Evolutionary conservation across 2,113 vertebrate genomes (phyloP), one percentile per base, ranked within the genome.

Genomic region (Otis tarda): DNA sequence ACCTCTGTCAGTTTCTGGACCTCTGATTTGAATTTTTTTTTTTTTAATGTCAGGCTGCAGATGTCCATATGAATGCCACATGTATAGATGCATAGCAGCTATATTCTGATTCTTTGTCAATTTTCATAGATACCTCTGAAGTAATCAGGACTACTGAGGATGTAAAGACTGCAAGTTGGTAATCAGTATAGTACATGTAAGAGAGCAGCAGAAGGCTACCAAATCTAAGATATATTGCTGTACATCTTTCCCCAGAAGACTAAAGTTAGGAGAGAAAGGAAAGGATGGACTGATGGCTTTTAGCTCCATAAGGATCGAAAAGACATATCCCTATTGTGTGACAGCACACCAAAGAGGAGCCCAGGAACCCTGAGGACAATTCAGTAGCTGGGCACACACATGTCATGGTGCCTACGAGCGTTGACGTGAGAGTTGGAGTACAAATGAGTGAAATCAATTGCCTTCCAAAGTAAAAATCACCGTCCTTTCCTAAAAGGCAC

Each of bases 351-450:
- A 55, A 35, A 41, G 8, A 59, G 21, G 4, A 52, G 5, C 15
- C 12, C 25, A 10, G 35, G 17, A 75, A 6, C 18, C 1, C 0
- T 22, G 6, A 69, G 28, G 22, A 80, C 1, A 3, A n/a, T 56
- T 39, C 24, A 35, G 24, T 8, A 75, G 7, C 37, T 70, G 39
- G 9, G 9, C 37, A 31, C 21, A 50, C 4, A 17, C 1, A 0
- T 12, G 11, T 6, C 17, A 7, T 22, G 25, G 45, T 82, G 6
- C 5, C 39, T 55, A 27, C 1, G 2, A 60, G 19, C 0, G 7
- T 37, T 1, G 0, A 23, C 5, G 0, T 18, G n/a, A 28, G 28
- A 41, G 22, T 18, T 0, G 0, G 30, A 43, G 30, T 53, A 21
- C 22, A 70, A 64, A 47, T 35, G 3, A 21, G 5, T 28, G 21